A percentile compares a stretch with the other conserved stretches of the same genome.
Evolutionary conservation across 2,888 invertebrate species (phyloP).

Genomic region (Helobdella robusta): DNA sequence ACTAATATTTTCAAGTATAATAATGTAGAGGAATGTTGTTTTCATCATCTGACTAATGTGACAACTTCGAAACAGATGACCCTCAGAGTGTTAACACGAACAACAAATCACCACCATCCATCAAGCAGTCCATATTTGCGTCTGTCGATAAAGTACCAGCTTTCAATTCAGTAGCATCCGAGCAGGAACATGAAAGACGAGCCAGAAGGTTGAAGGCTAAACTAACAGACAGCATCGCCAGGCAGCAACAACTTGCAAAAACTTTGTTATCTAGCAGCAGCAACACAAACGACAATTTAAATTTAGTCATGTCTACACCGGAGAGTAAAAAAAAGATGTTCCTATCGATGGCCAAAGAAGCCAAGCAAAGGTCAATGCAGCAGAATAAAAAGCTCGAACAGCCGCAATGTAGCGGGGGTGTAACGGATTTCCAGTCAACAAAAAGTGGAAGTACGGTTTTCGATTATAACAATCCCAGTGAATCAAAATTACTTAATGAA

Average conservation of each 20-base stretch:
- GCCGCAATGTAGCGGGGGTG: too few relatives aligned
- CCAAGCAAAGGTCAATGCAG: slow-evolving; percentile 14
- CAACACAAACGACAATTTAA: not conserved
- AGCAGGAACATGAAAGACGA: slow-evolving; percentile 20
- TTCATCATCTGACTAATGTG: too few relatives aligned
- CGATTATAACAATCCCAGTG: too few relatives aligned
- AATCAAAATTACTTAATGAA: too few relatives aligned
- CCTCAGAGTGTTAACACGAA: too few relatives aligned
- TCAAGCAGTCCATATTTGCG: slow-evolving; percentile 32
- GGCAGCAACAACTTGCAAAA: not conserved
- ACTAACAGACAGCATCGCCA: slow-evolving; percentile 9
- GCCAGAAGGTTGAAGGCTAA: not conserved
- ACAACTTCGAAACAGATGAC: too few relatives aligned
- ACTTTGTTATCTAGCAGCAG: not conserved
- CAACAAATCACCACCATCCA: slow-evolving; percentile 1
- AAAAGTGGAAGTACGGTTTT: too few relatives aligned
- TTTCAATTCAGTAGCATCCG: slow-evolving; percentile 26
- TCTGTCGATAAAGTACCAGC: slow-evolving; percentile 28
- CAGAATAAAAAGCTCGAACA: not conserved
- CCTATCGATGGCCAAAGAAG: slow-evolving; percentile 24
- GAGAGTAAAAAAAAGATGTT: slow-evolving; percentile 21
- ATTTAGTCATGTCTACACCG: not conserved
- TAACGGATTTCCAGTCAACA: too few relatives aligned
- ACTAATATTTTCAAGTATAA: too few relatives aligned
- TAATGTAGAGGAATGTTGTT: too few relatives aligned